phyloP scores from a whole-genome alignment of 2,797 vertebrate species.

The Pipistrellus pipistrellus region DNA sequence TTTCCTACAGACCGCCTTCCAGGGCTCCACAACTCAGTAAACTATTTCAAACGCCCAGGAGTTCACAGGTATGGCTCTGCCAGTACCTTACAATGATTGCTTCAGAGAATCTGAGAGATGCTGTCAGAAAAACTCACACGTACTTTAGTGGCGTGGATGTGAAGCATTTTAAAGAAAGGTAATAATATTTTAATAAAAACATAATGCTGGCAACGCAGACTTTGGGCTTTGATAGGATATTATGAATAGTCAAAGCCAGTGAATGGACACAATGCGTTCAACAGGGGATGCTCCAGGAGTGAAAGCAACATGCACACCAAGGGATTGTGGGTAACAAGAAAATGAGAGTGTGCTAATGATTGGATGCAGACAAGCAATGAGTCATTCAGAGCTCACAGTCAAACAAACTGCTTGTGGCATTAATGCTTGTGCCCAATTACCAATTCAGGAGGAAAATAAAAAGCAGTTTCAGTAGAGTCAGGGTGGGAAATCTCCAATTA shows the following conservation, averaged over 20 bases:
- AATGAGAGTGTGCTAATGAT: conserved; percentile 89
- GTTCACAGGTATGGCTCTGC: conserved; percentile 54
- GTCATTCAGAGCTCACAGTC: conserved; percentile 90
- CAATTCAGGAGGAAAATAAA: conserved; percentile 94
- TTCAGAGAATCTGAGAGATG: conserved; percentile 68
- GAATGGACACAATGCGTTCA: conserved; percentile 89
- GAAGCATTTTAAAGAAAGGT: conserved; percentile 84
- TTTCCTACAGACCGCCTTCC: conserved; percentile 77
- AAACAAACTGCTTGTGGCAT: conserved; percentile 92
- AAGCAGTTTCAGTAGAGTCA: conserved; percentile 94
- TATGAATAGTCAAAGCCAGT: conserved; percentile 90
- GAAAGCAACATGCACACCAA: conserved; percentile 87
- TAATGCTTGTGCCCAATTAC: conserved; percentile 96
- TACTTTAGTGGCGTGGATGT: conserved; percentile 77
- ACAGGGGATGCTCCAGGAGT: conserved; percentile 86
- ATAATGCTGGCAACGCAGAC: conserved; percentile 84
- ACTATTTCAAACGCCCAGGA: conserved; percentile 76
- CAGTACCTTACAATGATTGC: neutral
- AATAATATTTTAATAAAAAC: conserved; percentile 88
- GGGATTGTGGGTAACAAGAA: conserved; percentile 89
- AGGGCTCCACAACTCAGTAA: conserved; percentile 83
- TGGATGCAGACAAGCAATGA: conserved; percentile 88
- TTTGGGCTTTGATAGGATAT: conserved; percentile 84
- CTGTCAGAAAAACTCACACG: conserved; percentile 72
- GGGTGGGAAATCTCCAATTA: conserved; percentile 98